Percentiles rank a stretch among this genome's conserved stretches.
Evolutionary conservation across 37 sponge, comb jelly and placozoan species (phyloP).

Genomic region (Beroe forskalii): DNA sequence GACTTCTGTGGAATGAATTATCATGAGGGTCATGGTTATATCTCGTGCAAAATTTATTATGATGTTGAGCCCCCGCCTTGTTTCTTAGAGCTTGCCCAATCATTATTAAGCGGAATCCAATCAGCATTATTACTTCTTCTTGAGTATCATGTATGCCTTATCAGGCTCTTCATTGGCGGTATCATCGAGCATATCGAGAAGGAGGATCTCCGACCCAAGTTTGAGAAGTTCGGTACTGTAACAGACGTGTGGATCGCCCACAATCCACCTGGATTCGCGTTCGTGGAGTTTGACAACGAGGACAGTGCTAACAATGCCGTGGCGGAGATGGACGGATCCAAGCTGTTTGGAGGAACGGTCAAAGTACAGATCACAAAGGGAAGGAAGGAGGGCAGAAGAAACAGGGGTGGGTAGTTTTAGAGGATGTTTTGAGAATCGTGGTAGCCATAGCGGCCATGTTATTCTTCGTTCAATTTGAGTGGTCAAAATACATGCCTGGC

Average conservation of each 20-base stretch:
- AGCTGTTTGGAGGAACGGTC: constrained; percentile 28
- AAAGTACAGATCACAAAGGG: constrained; percentile 58
- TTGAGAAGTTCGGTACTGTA: constrained; percentile 42
- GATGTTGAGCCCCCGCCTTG: too few relatives aligned
- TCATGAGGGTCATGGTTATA: too few relatives aligned
- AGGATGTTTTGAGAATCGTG: too few relatives aligned
- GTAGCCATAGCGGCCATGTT: too few relatives aligned
- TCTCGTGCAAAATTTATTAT: too few relatives aligned
- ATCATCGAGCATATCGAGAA: constrained; percentile 6
- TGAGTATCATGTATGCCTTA: too few relatives aligned
- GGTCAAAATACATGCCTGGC: too few relatives aligned
- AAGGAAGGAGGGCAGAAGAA: constrained; percentile 7
- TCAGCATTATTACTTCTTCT: too few relatives aligned
- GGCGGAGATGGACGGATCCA: background rate
- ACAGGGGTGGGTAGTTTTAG: constrained; percentile 38
- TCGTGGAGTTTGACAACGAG: constrained; percentile 43
- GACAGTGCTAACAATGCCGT: constrained; percentile 33
- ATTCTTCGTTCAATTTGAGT: too few relatives aligned
- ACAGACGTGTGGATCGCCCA: constrained; percentile 63
- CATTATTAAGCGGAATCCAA: too few relatives aligned
- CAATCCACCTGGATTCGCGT: constrained; percentile 53
- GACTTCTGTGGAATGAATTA: too few relatives aligned
- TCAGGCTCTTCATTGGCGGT: constrained; percentile 50
- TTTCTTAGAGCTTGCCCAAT: too few relatives aligned
- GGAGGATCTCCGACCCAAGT: constrained; percentile 6